Percentiles rank a stretch among this genome's conserved stretches.
Evolutionary conservation across 2,888 invertebrate species (phyloP).

Genomic region (Eumacrocentrus americanus): DNA sequence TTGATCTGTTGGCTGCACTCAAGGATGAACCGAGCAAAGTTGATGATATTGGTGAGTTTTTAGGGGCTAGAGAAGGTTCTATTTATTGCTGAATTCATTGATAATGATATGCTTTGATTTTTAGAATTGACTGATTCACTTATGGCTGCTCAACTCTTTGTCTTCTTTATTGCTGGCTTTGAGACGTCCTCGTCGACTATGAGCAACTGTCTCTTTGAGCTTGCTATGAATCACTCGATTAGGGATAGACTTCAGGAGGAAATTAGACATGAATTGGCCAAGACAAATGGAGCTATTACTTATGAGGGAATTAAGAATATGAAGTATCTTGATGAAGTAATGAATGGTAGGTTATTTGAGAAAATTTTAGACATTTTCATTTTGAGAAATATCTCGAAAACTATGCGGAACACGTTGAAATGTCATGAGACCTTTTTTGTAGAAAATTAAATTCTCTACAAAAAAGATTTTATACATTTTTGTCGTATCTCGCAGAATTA

Average conservation of each 20-base stretch:
- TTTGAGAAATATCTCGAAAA: too few relatives aligned
- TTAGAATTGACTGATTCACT: slow-evolving; percentile 53
- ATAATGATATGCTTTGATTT: slow-evolving; percentile 38
- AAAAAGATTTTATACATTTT: too few relatives aligned
- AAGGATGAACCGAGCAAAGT: slow-evolving; percentile 42
- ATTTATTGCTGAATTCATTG: background rate
- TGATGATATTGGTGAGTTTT: slow-evolving; percentile 38
- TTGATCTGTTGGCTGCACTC: slow-evolving; percentile 58
- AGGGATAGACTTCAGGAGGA: slow-evolving; percentile 58
- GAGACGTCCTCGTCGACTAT: slow-evolving; percentile 62
- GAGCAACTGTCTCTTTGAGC: slow-evolving; percentile 58
- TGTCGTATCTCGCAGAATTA: too few relatives aligned
- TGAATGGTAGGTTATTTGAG: slow-evolving; percentile 36
- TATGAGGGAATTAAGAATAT: slow-evolving; percentile 59
- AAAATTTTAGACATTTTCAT: too few relatives aligned
- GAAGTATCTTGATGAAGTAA: slow-evolving; percentile 59
- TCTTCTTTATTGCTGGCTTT: slow-evolving; percentile 63
- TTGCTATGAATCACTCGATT: slow-evolving; percentile 58
- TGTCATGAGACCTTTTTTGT: too few relatives aligned
- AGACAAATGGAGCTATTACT: slow-evolving; percentile 51
- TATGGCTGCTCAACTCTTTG: slow-evolving; percentile 59
- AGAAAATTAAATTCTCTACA: too few relatives aligned
- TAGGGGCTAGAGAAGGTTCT: background rate
- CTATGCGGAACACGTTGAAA: too few relatives aligned
- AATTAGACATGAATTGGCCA: slow-evolving; percentile 48